Percentiles rank a stretch among this genome's conserved stretches.
These are phyloP conservation scores for Diloba caeruleocephala DNA, from an alignment of 2,888 invertebrate species.

Conservation along the genomic window DNA sequence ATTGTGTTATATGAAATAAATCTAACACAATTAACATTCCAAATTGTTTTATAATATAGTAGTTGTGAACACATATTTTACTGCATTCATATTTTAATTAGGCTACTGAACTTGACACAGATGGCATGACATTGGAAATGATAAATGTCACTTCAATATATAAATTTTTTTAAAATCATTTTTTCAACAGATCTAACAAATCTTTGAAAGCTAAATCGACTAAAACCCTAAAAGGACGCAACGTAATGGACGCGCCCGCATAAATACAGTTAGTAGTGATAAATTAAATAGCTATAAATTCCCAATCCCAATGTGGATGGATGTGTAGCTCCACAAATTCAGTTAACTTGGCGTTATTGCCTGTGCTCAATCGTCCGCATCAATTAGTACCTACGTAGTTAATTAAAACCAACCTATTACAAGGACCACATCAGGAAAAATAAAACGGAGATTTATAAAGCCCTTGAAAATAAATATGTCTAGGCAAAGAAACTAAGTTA, in stretches of 20 bases:
- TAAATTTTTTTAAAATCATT: conserved; percentile 6
- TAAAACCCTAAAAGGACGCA: no score
- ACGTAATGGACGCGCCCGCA: conserved; percentile 55
- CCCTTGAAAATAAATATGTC: conserved; percentile 18
- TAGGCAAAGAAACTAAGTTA: background rate
- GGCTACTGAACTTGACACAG: conserved; percentile 32
- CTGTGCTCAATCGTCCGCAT: conserved; percentile 63
- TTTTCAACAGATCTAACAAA: no score
- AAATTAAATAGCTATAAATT: conserved; percentile 64
- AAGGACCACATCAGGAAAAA: conserved; percentile 58
- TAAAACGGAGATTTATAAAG: conserved; percentile 45
- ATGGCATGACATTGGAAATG: conserved; percentile 30
- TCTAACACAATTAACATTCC: conserved; percentile 22
- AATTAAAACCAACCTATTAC: conserved; percentile 55
- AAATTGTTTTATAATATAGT: conserved; percentile 7
- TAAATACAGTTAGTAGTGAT: conserved; percentile 49
- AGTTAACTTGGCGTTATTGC: conserved; percentile 70
- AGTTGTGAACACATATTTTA: conserved; percentile 2
- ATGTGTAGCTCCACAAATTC: conserved; percentile 68
- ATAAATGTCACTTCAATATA: conserved; percentile 26
- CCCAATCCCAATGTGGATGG: conserved; percentile 44
- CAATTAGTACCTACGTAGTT: conserved; percentile 76
- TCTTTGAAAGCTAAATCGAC: no score
- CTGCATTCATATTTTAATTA: conserved; percentile 32
- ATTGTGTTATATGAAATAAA: conserved; percentile 52